A percentile compares a stretch with the other conserved stretches of the same genome.
Evolutionary conservation across 2,888 invertebrate species (phyloP).

Genomic region (Zhengitettix transpicula): DNA sequence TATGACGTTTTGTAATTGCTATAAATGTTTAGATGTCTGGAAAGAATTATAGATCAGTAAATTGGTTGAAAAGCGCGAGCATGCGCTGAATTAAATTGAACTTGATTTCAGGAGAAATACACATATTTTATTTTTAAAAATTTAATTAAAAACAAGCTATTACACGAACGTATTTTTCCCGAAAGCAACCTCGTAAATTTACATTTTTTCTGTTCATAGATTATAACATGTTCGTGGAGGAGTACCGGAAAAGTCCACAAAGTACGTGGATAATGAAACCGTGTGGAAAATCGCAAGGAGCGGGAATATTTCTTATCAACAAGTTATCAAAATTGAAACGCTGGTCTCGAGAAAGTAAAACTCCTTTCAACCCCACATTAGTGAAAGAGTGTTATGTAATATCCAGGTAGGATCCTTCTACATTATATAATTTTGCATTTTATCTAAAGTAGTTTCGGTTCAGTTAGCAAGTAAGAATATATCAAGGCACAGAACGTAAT

Average conservation of each 20-base stretch:
- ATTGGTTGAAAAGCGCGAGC: no score
- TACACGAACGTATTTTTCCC: no score
- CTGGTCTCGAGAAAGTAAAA: conserved; percentile 76
- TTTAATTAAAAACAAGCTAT: no score
- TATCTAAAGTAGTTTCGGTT: not conserved
- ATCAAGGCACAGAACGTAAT: no score
- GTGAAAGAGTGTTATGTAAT: conserved; percentile 88
- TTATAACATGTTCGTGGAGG: conserved; percentile 94
- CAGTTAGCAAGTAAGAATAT: no score
- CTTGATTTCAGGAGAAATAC: no score
- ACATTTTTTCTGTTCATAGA: conserved; percentile 30
- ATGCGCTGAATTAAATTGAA: no score
- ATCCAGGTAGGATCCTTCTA: conserved; percentile 40
- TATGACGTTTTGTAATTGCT: no score
- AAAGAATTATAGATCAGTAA: no score
- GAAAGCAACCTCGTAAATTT: no score
- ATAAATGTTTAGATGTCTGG: no score
- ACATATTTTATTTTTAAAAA: no score
- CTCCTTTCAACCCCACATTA: conserved; percentile 66
- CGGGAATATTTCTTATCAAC: conserved; percentile 92
- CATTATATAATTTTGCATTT: not conserved
- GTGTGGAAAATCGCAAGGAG: conserved; percentile 83
- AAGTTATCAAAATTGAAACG: conserved; percentile 84
- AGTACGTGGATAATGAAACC: conserved; percentile 98
- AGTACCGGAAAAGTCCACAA: conserved; percentile 83